Base-by-base conservation (phyloP, 2,797 vertebrate genomes). In the Ceryle rudis region DNA sequence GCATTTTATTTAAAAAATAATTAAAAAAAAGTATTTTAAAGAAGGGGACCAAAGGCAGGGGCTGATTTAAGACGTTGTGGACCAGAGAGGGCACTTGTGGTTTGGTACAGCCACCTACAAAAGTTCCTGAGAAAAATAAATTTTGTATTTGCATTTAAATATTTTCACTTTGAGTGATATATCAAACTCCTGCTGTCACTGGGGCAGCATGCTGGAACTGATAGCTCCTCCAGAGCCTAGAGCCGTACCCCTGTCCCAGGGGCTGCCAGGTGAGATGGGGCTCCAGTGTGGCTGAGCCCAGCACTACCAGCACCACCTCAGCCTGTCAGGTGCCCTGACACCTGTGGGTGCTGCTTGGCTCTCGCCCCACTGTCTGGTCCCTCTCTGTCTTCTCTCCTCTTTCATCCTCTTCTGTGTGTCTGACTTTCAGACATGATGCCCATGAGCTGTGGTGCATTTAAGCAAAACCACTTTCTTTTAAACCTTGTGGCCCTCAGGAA, bases 321-420 rank as follows among this genome's bases (percentile, higher is more conserved):
- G 52, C 58, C 54, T 5, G 4, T 0, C 0, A 26, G 11, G 7
- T 81, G 49, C 49, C 49, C 33, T 1, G 0, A 6, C 37, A 25
- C 18, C 41, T 5, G 0, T 0, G 14, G 35, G 28, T 41, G n/a
- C 73, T 9, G 2, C 33, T 0, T 0, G 0, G 31, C 20, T 11
- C 51, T 29, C 8, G 35, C 37, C 44, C 41, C 2, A 0, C 41
- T 2, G 0, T 61, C 44, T 3, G 0, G 11, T 25, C 33, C 31
- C 6, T 41, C 9, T 39, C 33, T 22, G 5, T 22, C n/a, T 70
- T 47, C 29, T 64, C 10, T 17, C 16, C 20, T 54, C 22, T 20
- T 37, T 26, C 65, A 39, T 54, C 25, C 14, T 67, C 9, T 21
- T 62, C 15, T 20, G 0, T 25, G 12, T 67, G n/a, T 74, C 42